phyloP scores from a whole-genome alignment of 2,113 vertebrate genomes.

The Montifringilla adamsi region DNA sequence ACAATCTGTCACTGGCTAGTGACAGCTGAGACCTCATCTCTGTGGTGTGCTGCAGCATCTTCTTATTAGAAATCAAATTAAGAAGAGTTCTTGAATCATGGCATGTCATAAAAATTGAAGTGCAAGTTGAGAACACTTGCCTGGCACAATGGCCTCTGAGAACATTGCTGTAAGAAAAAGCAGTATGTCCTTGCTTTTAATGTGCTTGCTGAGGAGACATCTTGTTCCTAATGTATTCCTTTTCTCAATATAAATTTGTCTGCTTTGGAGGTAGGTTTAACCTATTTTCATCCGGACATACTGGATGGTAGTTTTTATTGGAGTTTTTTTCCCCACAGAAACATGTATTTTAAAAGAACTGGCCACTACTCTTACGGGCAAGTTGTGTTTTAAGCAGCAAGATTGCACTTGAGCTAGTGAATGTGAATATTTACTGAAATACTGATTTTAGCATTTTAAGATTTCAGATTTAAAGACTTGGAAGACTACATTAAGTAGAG shows the following conservation, averaged over 20 bases:
- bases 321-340: background rate
- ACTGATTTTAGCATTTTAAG: background rate
- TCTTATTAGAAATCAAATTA: background rate
- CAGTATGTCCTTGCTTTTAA: background rate
- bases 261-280: background rate
- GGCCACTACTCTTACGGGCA: background rate
- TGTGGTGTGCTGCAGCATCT: background rate
- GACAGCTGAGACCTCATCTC: background rate
- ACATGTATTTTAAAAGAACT: background rate
- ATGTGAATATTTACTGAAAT: background rate
- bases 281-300: background rate
- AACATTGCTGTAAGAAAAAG: background rate
- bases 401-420: background rate
- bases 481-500: background rate
- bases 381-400: background rate
- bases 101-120: background rate
- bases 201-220: background rate
- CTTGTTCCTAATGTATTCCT: background rate
- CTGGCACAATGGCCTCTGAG: background rate
- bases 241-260: background rate
- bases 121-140: background rate
- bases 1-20: background rate
- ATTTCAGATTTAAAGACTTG: background rate
- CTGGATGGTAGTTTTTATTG: background rate
- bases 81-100: background rate